Evolutionary conservation across 2,888 invertebrate genomes (phyloP).

Genomic region (Chymomyza amoena): DNA sequence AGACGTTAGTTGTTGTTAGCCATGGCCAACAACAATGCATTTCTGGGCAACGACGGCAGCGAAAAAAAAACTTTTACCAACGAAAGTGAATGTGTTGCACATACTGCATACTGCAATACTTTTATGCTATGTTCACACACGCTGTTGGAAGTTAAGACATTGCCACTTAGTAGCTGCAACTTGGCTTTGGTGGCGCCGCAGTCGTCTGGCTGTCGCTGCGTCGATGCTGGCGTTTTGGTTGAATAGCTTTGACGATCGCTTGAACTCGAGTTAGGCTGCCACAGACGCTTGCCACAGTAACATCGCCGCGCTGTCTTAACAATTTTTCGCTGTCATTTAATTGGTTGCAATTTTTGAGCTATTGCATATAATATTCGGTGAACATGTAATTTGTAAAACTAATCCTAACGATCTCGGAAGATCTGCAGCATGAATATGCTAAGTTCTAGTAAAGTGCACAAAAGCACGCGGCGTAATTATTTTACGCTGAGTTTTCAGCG

Average conservation of each 20-base stretch:
- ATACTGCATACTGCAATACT: slow-evolving; percentile 5
- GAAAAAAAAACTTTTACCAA: slow-evolving; percentile 55
- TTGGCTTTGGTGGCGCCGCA: slow-evolving; percentile 14
- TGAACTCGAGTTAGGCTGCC: slow-evolving; percentile 62
- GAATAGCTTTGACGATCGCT: slow-evolving; percentile 60
- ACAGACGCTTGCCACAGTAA: slow-evolving; percentile 49
- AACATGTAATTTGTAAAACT: slow-evolving; percentile 33
- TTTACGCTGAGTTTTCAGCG: slow-evolving; percentile 73
- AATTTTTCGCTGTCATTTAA: background rate
- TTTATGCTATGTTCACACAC: slow-evolving; percentile 2
- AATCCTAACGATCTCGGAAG: background rate
- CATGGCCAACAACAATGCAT: background rate
- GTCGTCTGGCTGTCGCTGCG: background rate
- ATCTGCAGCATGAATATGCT: slow-evolving; percentile 54
- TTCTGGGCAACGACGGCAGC: background rate
- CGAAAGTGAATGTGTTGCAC: slow-evolving; percentile 69
- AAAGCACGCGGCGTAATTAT: slow-evolving; percentile 72
- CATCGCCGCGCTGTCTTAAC: background rate
- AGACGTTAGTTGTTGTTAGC: background rate
- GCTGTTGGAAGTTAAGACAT: slow-evolving; percentile 11
- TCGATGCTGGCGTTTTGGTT: slow-evolving; percentile 54
- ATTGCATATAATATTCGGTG: background rate
- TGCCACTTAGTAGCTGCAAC: slow-evolving; percentile 24
- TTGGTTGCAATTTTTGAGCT: background rate
- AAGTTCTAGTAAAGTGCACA: slow-evolving; percentile 63